Base-by-base conservation (phyloP, 2,888 invertebrate species). In the Eristalis intricaria region DNA sequence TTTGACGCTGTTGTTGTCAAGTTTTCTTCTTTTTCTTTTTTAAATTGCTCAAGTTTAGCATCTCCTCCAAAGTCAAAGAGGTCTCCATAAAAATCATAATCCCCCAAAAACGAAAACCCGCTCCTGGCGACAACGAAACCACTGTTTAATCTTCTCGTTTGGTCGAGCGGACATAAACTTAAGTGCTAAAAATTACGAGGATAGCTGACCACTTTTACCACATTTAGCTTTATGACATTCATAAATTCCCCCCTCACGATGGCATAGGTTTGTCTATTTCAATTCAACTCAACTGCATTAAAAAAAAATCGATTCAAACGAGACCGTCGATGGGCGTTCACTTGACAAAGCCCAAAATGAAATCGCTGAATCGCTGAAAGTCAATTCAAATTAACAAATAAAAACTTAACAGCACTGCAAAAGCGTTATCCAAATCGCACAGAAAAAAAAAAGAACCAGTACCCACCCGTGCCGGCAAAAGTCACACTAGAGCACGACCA, bases 341-440 rank as follows among this genome's bases (percentile, higher is more conserved):
- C 35, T 65, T 75, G 74, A 65, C 58, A 65, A 50, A 19, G 19
- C 50, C 50, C 50, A 50, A 50, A 50, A 50, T 50, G 50, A 50
- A 50, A 50, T 50, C 50, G 50, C 50, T 50, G 50, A 50, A 50
- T 50, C 50, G 50, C 19, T 19, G 32, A 38, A 75, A 75, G 40
- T 81, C 58, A 66, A 50, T 65, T 70, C 29, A 82, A 70, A 76
- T 70, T 76, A 70, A 65, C 65, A 76, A 70, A 76, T 82, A 70
- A 19, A 65, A 29, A 43, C 43, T 35, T 60, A 35, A 70, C 69
- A 69, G 69, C 11, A 40, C 19, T 64, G 63, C 76, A 70, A 68
- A 70, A 61, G 61, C 63, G 32, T 64, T 64, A 76, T 82, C 32
- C 26, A 15, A 68, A 60, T 26, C 13, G 40, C 8, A 50, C n/a